Conservation (phyloP, 2,888 invertebrate genomes). For the Tricholauxania praeusta region DNA sequence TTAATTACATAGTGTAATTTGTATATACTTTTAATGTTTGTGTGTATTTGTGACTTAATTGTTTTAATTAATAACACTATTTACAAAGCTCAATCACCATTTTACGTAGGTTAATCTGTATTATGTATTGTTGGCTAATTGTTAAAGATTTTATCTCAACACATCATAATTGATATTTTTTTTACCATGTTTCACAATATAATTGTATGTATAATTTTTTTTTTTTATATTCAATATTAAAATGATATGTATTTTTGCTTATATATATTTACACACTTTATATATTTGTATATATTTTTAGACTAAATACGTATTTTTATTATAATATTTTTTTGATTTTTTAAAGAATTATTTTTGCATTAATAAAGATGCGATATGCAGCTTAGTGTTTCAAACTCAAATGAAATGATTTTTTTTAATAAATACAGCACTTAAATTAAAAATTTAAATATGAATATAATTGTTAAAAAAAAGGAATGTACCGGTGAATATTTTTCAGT, state of each 20-base stretch:
- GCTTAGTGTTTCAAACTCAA: not conserved
- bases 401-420: not conserved
- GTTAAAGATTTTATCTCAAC: slow-evolving; percentile 5
- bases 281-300: slow-evolving; percentile 46
- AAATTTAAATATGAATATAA: no score
- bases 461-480: not conserved
- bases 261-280: slow-evolving; percentile 32
- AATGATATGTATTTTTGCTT: slow-evolving; percentile 28
- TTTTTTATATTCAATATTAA: slow-evolving; percentile 16
- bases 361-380: not conserved
- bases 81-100: slow-evolving; percentile 30
- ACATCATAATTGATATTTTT: not conserved
- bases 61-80: not conserved
- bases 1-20: not conserved
- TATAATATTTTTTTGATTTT: slow-evolving; percentile 7
- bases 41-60: not conserved
- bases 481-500: not conserved
- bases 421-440: no score
- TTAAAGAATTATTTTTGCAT: not conserved
- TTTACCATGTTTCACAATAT: slow-evolving; percentile 1
- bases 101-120: not conserved
- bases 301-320: slow-evolving; percentile 59
- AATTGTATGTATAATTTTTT: slow-evolving; percentile 12
- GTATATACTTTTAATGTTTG: not conserved
- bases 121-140: not conserved